Conservation (phyloP, 2,113 vertebrate species). For the Psettodes erumei region DNA sequence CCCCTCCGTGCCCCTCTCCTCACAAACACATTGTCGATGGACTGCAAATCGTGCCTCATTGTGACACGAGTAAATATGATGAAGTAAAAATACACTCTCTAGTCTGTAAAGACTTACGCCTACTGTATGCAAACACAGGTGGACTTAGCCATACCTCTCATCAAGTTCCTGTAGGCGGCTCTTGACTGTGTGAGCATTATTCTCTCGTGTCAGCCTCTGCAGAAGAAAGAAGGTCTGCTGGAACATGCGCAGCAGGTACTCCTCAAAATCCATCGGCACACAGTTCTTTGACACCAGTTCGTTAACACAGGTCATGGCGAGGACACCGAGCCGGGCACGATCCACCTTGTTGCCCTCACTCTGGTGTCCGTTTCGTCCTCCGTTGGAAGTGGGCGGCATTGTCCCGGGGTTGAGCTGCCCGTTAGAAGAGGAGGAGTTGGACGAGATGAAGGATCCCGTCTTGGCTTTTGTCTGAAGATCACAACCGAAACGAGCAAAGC, state of each 20-base stretch:
- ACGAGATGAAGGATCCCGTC: conserved; percentile 67
- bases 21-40: background rate
- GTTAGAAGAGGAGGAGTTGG: conserved; percentile 76
- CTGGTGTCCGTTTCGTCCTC: conserved; percentile 77
- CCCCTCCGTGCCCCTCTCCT: background rate
- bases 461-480: conserved; percentile 88
- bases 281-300: conserved; percentile 99
- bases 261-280: conserved; percentile 97
- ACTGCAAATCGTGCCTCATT: background rate
- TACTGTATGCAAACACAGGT: background rate
- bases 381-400: conserved; percentile 82
- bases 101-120: background rate
- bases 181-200: conserved; percentile 93
- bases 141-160: conserved; percentile 86
- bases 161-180: conserved; percentile 95
- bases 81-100: background rate
- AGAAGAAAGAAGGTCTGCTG: conserved; percentile 99
- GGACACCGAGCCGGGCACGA: conserved; percentile 89
- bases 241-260: conserved; percentile 97
- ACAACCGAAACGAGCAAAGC: conserved; percentile 97
- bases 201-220: conserved; percentile 95
- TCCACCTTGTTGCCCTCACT: conserved; percentile 79
- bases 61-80: background rate
- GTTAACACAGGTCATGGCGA: conserved; percentile 98
- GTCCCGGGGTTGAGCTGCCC: conserved; percentile 71